Percentiles rank a stretch among this genome's conserved stretches.
Evolutionary conservation across 2,113 vertebrate genomes (phyloP).

Genomic region (Callospermophilus lateralis): DNA sequence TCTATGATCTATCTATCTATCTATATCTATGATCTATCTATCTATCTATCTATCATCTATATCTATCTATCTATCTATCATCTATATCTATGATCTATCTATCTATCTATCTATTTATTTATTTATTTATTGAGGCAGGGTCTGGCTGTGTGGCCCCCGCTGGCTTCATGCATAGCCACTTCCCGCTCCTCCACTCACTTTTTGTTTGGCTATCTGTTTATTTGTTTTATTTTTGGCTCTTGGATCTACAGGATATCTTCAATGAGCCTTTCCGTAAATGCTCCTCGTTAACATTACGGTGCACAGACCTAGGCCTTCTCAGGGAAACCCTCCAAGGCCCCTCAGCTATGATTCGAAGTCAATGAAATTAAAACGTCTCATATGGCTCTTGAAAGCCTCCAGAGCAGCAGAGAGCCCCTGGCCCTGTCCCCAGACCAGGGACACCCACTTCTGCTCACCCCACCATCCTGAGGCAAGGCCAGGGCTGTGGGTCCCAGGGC

Average conservation of each 20-base stretch:
- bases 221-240: conserved; percentile 13
- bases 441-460: conserved; percentile 67
- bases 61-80: no score
- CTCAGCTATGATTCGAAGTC: conserved; percentile 69
- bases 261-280: not conserved
- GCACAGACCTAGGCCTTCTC: not conserved
- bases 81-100: no score
- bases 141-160: no score
- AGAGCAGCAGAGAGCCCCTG: conserved; percentile 68
- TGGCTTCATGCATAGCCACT: not conserved
- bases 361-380: conserved; percentile 73
- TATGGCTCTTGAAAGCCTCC: conserved; percentile 81
- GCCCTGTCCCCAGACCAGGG: conserved; percentile 51
- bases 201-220: not conserved
- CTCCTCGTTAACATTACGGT: not conserved
- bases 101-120: no score
- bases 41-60: no score
- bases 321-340: conserved; percentile 54
- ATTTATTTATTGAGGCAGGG: not conserved
- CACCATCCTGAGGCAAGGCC: not conserved
- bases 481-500: not conserved
- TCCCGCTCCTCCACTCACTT: not conserved
- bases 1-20: no score
- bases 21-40: no score
- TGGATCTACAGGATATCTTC: not conserved